phyloP scores from a whole-genome alignment of 2,888 invertebrate genomes.

The Teinopalpus imperialis region DNA sequence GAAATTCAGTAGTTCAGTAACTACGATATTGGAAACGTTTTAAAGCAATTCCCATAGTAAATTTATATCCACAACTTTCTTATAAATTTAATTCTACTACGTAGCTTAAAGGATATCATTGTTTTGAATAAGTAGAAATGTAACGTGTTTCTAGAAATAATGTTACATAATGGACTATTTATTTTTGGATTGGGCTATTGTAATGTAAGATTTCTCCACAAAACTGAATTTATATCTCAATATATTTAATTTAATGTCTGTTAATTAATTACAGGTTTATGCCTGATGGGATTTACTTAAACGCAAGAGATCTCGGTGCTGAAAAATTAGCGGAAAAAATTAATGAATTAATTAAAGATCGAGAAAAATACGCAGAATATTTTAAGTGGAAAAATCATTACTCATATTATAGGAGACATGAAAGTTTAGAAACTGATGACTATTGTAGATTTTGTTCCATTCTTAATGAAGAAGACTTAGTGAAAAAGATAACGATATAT shows the following conservation, averaged over 20 bases:
- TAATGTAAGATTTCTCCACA: too few species aligned
- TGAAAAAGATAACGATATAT: constrained; percentile 44
- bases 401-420: constrained; percentile 45
- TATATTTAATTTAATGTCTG: background rate
- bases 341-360: constrained; percentile 49
- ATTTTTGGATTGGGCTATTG: too few species aligned
- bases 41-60: too few species aligned
- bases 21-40: too few species aligned
- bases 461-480: constrained; percentile 48
- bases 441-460: constrained; percentile 62
- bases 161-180: too few species aligned
- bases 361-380: constrained; percentile 51
- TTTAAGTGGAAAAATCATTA: constrained; percentile 68
- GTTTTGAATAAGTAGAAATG: too few species aligned
- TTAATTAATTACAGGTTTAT: constrained; percentile 54
- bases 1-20: too few species aligned
- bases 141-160: too few species aligned
- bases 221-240: too few species aligned
- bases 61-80: too few species aligned
- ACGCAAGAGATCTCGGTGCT: constrained; percentile 49
- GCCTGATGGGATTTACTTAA: constrained; percentile 62
- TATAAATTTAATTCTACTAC: too few species aligned
- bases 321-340: constrained; percentile 51
- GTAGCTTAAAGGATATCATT: too few species aligned
- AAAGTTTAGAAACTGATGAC: constrained; percentile 54